Base-by-base conservation (phyloP, 2,113 vertebrate species). In the Siphamia tubifer region DNA sequence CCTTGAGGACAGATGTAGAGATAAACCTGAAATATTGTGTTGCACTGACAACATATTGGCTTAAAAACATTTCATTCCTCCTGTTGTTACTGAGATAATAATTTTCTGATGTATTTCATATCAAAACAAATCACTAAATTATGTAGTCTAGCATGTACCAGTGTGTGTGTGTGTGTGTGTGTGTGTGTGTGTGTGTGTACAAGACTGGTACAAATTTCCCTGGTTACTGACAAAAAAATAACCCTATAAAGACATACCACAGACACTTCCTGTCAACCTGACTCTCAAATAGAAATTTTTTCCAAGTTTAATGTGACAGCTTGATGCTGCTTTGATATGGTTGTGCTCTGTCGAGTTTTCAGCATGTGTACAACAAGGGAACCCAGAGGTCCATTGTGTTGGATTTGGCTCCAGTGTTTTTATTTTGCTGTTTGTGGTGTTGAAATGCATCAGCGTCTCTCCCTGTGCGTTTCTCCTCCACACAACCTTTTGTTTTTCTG, bases 361-460 rank as follows among this genome's bases (percentile, higher is more conserved):
- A 34, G 17, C 12, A 24, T 51, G 34, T 40, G 51, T 70, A 36
- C 40, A 77, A 44, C 72, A 53, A 61, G 64, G 12, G 9, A 77
- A 64, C 61, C 39, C 28, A 56, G 64, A 64, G 45, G 76, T 83
- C 72, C 75, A 64, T 76, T 55, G 31, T 73, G 68, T 81, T 54
- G 44, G 74, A 73, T 82, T 67, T 84, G 45, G 49, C 27, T 81
- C 24, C n/a, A 12, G 20, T 55, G 36, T 35, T 62, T 51, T 54
- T 71, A 49, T 78, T 20, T 35, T 60, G 30, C 27, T 40, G 23
- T 71, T 80, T 58, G 35, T 49, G 5, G 58, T 67, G 31, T 74
- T 53, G 21, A 44, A 67, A 36, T 60, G 61, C 55, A 67, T 47
- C 43, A 19, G 11, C 4, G 24, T 72, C 7, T 56, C 45, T 54